Percentiles rank a stretch among this genome's conserved stretches.
These are phyloP conservation scores for Notocelia uddmanniana DNA, from an alignment of 2,888 invertebrate genomes.

Conservation along the genomic window DNA sequence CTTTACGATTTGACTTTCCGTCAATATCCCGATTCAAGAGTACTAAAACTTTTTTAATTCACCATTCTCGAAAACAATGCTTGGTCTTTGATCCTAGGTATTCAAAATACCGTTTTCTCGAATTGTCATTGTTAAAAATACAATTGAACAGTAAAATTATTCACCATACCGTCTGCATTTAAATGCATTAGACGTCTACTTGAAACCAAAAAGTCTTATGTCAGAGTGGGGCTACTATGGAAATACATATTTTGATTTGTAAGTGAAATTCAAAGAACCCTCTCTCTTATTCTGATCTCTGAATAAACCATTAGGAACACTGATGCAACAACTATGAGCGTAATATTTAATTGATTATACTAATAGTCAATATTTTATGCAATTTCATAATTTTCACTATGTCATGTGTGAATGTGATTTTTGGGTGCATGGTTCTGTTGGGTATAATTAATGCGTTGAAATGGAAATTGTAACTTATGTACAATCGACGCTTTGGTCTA, in stretches of 20 bases:
- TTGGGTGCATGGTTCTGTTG: no score
- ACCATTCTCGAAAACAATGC: background rate
- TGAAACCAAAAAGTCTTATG: background rate
- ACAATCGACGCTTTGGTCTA: background rate
- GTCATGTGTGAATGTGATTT: background rate
- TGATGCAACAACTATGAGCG: constrained; percentile 8
- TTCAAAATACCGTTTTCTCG: constrained; percentile 33
- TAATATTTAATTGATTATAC: constrained; percentile 1
- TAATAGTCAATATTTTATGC: background rate
- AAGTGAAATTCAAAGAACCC: background rate
- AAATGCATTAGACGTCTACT: constrained; percentile 21
- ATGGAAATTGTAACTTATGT: background rate
- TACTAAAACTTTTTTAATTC: background rate
- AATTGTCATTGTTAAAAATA: constrained; percentile 29
- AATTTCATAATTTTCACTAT: background rate
- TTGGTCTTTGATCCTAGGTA: constrained; percentile 19
- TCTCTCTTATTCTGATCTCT: constrained; percentile 9
- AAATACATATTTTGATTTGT: background rate
- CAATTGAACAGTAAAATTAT: constrained; percentile 32
- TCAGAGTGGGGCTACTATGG: background rate
- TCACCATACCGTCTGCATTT: constrained; percentile 33
- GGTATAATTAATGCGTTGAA: background rate
- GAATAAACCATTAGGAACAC: constrained; percentile 18
- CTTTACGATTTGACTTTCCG: no score
- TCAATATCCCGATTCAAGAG: no score